Percentiles rank a stretch among this genome's conserved stretches.
Evolutionary conservation across 2,797 vertebrate species (phyloP).

Genomic region (Sylvia borin): DNA sequence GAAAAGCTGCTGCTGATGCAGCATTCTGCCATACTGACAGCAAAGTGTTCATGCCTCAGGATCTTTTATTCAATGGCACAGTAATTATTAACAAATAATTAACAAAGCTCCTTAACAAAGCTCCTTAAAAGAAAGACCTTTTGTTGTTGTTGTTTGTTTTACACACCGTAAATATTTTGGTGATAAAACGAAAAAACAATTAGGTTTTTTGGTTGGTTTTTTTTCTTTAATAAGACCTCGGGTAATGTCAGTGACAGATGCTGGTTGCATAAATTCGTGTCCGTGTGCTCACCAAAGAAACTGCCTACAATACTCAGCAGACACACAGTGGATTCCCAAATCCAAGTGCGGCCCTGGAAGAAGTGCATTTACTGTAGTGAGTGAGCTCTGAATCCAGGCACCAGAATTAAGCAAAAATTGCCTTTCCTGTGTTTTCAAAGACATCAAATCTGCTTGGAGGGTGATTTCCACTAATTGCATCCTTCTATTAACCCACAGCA

Average conservation of each 20-base stretch:
- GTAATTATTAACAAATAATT: not conserved
- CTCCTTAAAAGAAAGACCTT: not conserved
- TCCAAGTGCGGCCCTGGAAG: not conserved
- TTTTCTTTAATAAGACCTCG: not conserved
- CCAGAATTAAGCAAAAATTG: not conserved
- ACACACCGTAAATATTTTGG: not conserved
- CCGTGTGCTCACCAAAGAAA: not conserved
- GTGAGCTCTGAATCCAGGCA: not conserved
- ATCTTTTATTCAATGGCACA: not conserved
- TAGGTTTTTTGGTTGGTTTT: no score
- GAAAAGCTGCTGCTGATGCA: constrained; percentile 5
- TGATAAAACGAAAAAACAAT: not conserved
- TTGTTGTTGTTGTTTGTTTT: not conserved
- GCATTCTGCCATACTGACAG: not conserved
- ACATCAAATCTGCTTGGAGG: not conserved
- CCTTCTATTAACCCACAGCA: not conserved
- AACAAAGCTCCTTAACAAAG: not conserved
- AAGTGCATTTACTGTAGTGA: accelerated
- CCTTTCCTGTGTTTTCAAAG: not conserved
- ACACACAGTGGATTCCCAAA: not conserved
- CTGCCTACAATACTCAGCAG: not conserved
- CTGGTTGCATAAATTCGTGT: not conserved
- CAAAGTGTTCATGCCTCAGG: not conserved
- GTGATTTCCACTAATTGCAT: not conserved
- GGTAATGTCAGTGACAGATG: no score